Percentiles rank a stretch among this genome's conserved stretches.
These are phyloP conservation scores for Drosophila prosaltans DNA, from an alignment of 1,140 invertebrate species.

Conservation along the genomic window DNA sequence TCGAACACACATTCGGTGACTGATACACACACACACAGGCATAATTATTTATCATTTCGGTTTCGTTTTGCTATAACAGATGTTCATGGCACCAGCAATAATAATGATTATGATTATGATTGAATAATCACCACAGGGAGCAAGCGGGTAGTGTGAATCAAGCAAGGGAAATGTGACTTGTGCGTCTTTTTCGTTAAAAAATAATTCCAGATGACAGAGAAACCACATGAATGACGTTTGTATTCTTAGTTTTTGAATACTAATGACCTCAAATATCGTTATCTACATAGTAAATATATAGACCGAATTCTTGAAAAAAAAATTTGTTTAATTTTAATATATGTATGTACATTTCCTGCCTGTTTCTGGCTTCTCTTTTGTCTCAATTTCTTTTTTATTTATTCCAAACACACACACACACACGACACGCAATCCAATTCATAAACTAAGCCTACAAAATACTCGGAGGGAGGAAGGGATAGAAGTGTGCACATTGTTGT, in stretches of 20 bases:
- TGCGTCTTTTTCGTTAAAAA: neutral
- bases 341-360: neutral
- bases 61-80: conserved; percentile 11
- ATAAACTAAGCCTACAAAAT: neutral
- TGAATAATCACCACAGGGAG: conserved; percentile 10
- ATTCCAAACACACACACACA: conserved; percentile 1
- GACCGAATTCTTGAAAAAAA: no score
- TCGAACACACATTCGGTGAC: neutral
- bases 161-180: neutral
- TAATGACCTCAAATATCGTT: no score
- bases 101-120: conserved; percentile 8
- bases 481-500: neutral
- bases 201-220: no score
- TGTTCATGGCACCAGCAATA: conserved; percentile 9
- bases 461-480: neutral
- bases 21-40: neutral
- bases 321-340: neutral
- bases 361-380: neutral
- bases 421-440: neutral
- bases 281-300: no score
- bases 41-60: conserved; percentile 7
- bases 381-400: conserved; percentile 1
- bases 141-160: conserved; percentile 1
- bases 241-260: no score
- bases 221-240: no score